These are phyloP conservation scores for Rhinichthys klamathensis DNA, from an alignment of 2,113 vertebrate species.

Conservation along the genomic window DNA sequence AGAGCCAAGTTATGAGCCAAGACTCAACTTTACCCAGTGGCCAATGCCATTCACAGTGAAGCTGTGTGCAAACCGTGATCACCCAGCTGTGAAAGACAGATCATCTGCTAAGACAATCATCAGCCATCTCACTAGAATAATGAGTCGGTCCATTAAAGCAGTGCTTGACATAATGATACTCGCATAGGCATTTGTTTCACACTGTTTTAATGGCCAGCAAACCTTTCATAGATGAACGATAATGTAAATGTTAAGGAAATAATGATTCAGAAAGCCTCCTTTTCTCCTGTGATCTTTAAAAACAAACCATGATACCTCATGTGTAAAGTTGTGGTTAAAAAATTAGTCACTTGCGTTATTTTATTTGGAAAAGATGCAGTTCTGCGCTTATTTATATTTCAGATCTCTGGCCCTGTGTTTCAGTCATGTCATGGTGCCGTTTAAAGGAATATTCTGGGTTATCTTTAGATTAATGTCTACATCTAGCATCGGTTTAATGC, in stretches of 20 bases:
- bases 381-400: not conserved
- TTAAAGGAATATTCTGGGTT: constrained; percentile 21
- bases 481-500: too few relatives aligned
- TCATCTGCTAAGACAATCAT: constrained; percentile 68
- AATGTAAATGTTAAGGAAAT: constrained; percentile 11
- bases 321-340: not conserved
- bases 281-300: constrained; percentile 28
- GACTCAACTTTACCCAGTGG: constrained; percentile 1
- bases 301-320: constrained; percentile 51
- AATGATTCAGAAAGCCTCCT: constrained; percentile 18
- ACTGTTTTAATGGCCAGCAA: constrained; percentile 11
- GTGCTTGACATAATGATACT: not conserved
- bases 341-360: not conserved
- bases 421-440: not conserved
- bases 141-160: constrained; percentile 26
- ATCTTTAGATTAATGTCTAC: not conserved
- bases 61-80: not conserved
- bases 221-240: not conserved
- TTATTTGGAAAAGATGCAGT: not conserved
- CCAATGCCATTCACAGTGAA: not conserved
- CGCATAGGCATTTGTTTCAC: not conserved
- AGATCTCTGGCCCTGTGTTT: not conserved
- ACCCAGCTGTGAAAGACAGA: constrained; percentile 45
- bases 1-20: not conserved
- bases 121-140: constrained; percentile 27